Evolutionary conservation across 2,797 vertebrate species (phyloP).

Genomic region (Channa striata): DNA sequence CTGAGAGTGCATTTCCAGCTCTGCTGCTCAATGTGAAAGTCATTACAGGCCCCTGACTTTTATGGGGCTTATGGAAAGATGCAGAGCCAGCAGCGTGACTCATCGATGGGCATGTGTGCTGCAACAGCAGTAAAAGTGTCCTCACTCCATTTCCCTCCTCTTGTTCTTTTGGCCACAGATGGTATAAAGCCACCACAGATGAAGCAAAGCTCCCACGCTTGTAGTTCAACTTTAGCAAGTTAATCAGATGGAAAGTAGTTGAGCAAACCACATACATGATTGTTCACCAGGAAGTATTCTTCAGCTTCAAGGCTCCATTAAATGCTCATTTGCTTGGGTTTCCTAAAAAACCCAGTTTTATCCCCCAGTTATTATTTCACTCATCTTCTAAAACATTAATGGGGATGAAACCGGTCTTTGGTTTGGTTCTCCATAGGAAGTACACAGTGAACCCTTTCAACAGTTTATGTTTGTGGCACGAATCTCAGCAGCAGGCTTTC

Average conservation of each 20-base stretch:
- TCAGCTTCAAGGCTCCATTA: slow-evolving; percentile 19
- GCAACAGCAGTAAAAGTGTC: slow-evolving; percentile 51
- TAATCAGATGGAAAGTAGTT: slow-evolving; percentile 55
- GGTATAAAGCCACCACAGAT: slow-evolving; percentile 28
- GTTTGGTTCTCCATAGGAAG: slow-evolving; percentile 28
- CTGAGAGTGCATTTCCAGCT: slow-evolving; percentile 48
- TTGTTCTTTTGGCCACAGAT: slow-evolving; percentile 54
- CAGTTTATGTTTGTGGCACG: slow-evolving; percentile 25
- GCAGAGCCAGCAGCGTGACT: slow-evolving; percentile 74
- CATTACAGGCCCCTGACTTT: slow-evolving; percentile 71
- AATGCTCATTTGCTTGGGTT: slow-evolving; percentile 27
- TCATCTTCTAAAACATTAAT: slow-evolving; percentile 24
- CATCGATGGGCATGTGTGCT: slow-evolving; percentile 65
- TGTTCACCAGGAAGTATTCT: slow-evolving; percentile 12
- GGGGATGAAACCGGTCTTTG: slow-evolving; percentile 29
- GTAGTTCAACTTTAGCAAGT: slow-evolving; percentile 32
- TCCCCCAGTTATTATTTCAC: slow-evolving; percentile 41
- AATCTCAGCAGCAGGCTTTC: slow-evolving; percentile 11
- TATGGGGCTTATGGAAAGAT: slow-evolving; percentile 74
- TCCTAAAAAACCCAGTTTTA: slow-evolving; percentile 41
- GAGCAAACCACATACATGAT: slow-evolving; percentile 43
- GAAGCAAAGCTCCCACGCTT: slow-evolving; percentile 56
- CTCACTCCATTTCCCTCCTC: slow-evolving; percentile 30
- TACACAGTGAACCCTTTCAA: slow-evolving; percentile 14
- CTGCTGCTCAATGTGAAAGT: slow-evolving; percentile 74